These are phyloP conservation scores for Unio delphinus DNA, from an alignment of 2,888 invertebrate species.

Conservation along the genomic window DNA sequence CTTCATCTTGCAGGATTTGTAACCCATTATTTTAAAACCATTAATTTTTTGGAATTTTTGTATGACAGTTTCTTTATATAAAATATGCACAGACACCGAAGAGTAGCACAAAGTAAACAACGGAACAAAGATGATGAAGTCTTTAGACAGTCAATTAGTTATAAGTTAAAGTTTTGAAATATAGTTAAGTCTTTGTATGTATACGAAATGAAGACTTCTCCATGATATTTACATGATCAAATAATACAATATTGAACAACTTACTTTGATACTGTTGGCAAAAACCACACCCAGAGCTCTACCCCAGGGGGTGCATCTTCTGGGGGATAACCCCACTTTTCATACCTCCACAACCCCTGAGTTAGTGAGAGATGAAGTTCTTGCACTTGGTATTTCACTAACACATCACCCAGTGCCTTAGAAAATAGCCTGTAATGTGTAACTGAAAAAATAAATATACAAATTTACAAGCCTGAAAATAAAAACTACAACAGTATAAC, in stretches of 20 bases:
- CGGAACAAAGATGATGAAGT: no score
- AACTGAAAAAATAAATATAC: conserved; percentile 46
- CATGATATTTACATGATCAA: background rate
- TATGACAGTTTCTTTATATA: no score
- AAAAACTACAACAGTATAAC: background rate
- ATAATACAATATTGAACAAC: conserved; percentile 11
- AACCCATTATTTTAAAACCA: no score
- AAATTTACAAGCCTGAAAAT: background rate
- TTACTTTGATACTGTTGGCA: conserved; percentile 73
- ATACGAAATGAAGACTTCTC: no score
- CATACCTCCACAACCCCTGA: conserved; percentile 94
- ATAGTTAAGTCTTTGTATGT: background rate
- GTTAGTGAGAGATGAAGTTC: conserved; percentile 93
- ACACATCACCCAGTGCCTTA: conserved; percentile 88
- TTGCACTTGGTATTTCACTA: conserved; percentile 86
- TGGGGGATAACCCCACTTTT: conserved; percentile 94
- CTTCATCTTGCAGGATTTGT: no score
- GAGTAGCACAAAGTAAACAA: no score
- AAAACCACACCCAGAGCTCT: conserved; percentile 95
- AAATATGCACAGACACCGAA: no score
- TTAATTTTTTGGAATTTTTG: no score
- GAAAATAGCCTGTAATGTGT: conserved; percentile 89
- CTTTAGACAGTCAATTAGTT: no score
- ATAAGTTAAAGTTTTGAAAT: background rate
- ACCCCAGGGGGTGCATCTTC: conserved; percentile 93